Conservation (phyloP, 2,797 vertebrate species). For the Phrynocephalus vlangalii region DNA sequence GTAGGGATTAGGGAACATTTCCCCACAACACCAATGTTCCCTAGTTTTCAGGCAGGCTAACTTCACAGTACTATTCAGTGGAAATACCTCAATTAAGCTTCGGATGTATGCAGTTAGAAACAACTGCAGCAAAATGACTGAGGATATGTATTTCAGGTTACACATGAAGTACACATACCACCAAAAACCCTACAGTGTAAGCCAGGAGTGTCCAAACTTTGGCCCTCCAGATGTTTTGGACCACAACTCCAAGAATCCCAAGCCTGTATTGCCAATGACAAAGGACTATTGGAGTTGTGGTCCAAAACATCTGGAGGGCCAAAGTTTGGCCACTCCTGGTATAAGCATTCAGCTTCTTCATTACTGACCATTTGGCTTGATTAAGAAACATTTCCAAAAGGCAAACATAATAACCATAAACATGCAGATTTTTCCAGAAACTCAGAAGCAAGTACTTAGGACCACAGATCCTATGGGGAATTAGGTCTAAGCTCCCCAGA, state of each 20-base stretch:
- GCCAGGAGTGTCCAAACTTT: too few relatives aligned
- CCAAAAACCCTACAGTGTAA: not conserved
- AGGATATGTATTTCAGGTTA: not conserved
- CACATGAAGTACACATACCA: not conserved
- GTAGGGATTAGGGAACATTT: too few relatives aligned
- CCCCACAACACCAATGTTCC: not conserved
- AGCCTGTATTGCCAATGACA: too few relatives aligned
- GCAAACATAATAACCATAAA: not conserved
- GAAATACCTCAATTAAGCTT: not conserved
- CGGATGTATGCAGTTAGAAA: not conserved
- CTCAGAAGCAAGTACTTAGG: not conserved
- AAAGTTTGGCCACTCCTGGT: too few relatives aligned
- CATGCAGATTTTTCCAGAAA: not conserved
- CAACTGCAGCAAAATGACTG: not conserved
- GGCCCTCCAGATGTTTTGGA: too few relatives aligned
- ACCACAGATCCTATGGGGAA: too few relatives aligned
- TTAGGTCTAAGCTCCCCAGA: too few relatives aligned
- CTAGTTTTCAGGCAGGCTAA: not conserved
- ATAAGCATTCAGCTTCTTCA: not conserved
- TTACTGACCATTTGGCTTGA: not conserved
- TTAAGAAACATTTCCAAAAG: not conserved
- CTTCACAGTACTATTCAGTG: not conserved
- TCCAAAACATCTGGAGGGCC: too few relatives aligned
- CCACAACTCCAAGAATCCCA: too few relatives aligned
- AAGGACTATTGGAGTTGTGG: too few relatives aligned